phyloP scores from a whole-genome alignment of 2,888 invertebrate species.

The Noctua comes region DNA sequence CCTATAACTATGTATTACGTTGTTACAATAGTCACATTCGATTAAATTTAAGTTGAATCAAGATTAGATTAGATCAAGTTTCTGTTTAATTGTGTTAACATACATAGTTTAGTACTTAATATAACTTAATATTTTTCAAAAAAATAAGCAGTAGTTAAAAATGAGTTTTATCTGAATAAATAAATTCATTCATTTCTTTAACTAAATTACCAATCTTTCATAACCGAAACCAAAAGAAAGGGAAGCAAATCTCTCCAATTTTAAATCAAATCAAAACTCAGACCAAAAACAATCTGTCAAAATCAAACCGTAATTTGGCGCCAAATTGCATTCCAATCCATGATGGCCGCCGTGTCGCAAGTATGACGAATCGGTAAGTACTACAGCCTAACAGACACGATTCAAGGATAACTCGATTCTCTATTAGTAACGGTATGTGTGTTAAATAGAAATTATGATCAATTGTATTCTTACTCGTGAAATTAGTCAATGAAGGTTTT shows the following conservation, averaged over 20 bases:
- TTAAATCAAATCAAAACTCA: constrained; percentile 24
- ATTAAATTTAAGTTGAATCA: not conserved
- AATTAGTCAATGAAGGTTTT: constrained; percentile 55
- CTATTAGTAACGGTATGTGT: constrained; percentile 61
- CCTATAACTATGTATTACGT: not conserved
- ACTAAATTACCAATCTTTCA: constrained; percentile 19
- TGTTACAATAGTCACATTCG: not conserved
- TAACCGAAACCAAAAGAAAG: constrained; percentile 25
- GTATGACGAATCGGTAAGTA: constrained; percentile 61
- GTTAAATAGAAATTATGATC: constrained; percentile 64
- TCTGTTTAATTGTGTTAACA: too few relatives aligned
- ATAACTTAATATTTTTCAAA: too few relatives aligned
- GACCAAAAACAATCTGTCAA: constrained; percentile 56
- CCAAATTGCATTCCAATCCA: constrained; percentile 63
- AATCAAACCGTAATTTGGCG: constrained; percentile 65
- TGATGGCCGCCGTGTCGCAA: constrained; percentile 65
- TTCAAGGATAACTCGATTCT: constrained; percentile 67
- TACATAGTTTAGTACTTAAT: too few relatives aligned
- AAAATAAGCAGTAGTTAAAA: too few relatives aligned
- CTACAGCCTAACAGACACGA: constrained; percentile 40
- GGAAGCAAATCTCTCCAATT: constrained; percentile 46
- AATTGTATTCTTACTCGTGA: constrained; percentile 60
- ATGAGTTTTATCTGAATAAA: too few relatives aligned
- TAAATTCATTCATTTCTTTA: not conserved
- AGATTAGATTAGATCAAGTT: too few relatives aligned